Conservation (phyloP, 2,888 invertebrate species). For the Himalopsyche kuldschensis region DNA sequence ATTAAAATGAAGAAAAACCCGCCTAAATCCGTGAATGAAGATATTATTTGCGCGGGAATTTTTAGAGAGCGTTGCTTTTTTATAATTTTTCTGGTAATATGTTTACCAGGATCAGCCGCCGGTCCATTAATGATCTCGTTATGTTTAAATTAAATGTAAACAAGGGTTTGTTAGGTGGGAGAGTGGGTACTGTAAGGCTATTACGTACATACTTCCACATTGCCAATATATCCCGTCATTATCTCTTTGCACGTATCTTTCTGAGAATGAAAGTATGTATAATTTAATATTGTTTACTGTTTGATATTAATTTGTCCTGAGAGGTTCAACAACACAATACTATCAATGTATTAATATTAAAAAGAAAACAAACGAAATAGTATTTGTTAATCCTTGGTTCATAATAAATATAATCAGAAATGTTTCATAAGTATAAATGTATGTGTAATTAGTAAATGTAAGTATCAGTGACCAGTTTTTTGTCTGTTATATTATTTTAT, state of each 20-base stretch:
- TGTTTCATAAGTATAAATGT: no score
- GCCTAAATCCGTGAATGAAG: background rate
- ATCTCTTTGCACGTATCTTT: background rate
- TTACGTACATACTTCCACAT: background rate
- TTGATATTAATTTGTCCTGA: no score
- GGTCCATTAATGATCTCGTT: constrained; percentile 30
- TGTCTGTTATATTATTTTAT: no score
- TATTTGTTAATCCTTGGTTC: no score
- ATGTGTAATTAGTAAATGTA: no score
- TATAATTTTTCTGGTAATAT: background rate
- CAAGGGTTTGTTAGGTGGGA: background rate
- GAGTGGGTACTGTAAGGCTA: background rate
- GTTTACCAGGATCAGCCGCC: background rate
- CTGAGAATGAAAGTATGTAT: background rate
- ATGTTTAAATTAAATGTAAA: constrained; percentile 32
- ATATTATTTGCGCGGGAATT: background rate
- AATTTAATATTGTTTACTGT: background rate
- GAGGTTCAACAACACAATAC: no score
- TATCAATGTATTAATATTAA: no score
- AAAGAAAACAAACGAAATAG: no score
- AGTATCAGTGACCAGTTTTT: no score
- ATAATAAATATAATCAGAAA: no score
- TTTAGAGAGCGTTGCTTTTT: background rate
- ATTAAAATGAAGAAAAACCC: background rate
- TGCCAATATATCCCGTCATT: background rate